Evolutionary conservation across 2,797 vertebrate species (phyloP), one percentile per base, ranked within the genome.

Genomic region (Chelonia mydas): DNA sequence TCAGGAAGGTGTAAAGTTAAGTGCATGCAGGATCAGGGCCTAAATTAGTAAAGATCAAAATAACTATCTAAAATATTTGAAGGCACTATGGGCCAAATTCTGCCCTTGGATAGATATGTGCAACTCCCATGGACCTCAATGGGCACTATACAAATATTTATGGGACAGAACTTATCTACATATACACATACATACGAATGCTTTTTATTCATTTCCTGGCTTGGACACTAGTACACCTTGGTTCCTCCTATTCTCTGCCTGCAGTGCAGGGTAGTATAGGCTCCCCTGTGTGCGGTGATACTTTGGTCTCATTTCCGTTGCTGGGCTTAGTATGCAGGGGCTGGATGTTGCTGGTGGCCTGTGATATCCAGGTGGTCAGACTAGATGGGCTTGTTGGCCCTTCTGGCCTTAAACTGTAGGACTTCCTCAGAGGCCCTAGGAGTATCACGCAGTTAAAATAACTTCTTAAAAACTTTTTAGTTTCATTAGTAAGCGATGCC

Each of bases 391-490:
- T n/a, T 41, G n/a, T 37, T 37, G 65, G n/a, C n/a, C 19, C 65
- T 72, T 72, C n/a, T 41, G n/a, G n/a, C 65, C 19, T 72, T 41
- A 72, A 68, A 37, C 33, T 37, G 19, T 37, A 72, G 10, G n/a
- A 61, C 17, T 37, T 5, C 10, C n/a, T 41, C 41, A 49, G 27
- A 23, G 11, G 47, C 31, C 89, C 72, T 50, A 86, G 94, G 51
- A 87, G 59, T 61, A 83, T 1, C 41, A 90, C 5, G 59, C 84
- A 96, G 83, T 68, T 86, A 89, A 94, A 91, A 33, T 65, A n/a
- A 65, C 12, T 41, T 65, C n/a, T 72, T 4, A 61, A 59, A 5
- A 37, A 68, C 2, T 21, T 19, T 21, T 68, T 68, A 4, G 19
- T 11, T 72, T 19, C 65, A 72, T 72, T 72, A 37, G 21, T 16